Percentiles rank a stretch among this genome's conserved stretches.
These are phyloP conservation scores for Carassius gibelio DNA, from an alignment of 2,113 vertebrate species.

Conservation along the genomic window DNA sequence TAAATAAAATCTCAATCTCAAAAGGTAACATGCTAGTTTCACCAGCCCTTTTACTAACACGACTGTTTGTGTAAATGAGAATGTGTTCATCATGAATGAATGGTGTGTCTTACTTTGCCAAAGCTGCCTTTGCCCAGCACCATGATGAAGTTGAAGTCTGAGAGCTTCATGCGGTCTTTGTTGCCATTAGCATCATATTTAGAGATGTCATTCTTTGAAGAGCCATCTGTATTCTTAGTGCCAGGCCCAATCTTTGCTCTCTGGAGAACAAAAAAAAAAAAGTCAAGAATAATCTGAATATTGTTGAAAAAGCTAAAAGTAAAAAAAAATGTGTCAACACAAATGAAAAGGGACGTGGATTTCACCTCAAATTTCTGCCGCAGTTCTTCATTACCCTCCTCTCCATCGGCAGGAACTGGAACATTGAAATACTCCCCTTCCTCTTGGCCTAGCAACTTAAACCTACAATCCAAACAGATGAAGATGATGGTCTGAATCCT, in stretches of 20 bases:
- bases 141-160: slow-evolving; percentile 96
- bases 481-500: background rate
- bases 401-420: slow-evolving; percentile 89
- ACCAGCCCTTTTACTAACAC: too few relatives aligned
- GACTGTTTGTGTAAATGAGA: too few relatives aligned
- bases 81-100: too few relatives aligned
- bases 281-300: background rate
- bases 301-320: background rate
- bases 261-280: slow-evolving; percentile 64
- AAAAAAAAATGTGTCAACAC: background rate
- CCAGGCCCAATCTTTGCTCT: slow-evolving; percentile 89
- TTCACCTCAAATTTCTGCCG: slow-evolving; percentile 94
- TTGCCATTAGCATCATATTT: slow-evolving; percentile 95
- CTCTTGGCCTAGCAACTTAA: slow-evolving; percentile 94
- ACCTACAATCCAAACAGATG: slow-evolving; percentile 75
- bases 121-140: slow-evolving; percentile 98
- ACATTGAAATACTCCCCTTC: slow-evolving; percentile 98
- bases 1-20: too few relatives aligned
- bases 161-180: slow-evolving; percentile 91
- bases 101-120: slow-evolving; percentile 46
- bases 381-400: slow-evolving; percentile 91
- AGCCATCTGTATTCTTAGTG: slow-evolving; percentile 82
- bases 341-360: background rate
- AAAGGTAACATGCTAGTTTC: too few relatives aligned
- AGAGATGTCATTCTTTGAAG: slow-evolving; percentile 80